A percentile compares a stretch with the other conserved stretches of the same genome.
These are phyloP conservation scores for Acrocephalus arundinaceus DNA, from an alignment of 2,113 vertebrate genomes.

Conservation along the genomic window DNA sequence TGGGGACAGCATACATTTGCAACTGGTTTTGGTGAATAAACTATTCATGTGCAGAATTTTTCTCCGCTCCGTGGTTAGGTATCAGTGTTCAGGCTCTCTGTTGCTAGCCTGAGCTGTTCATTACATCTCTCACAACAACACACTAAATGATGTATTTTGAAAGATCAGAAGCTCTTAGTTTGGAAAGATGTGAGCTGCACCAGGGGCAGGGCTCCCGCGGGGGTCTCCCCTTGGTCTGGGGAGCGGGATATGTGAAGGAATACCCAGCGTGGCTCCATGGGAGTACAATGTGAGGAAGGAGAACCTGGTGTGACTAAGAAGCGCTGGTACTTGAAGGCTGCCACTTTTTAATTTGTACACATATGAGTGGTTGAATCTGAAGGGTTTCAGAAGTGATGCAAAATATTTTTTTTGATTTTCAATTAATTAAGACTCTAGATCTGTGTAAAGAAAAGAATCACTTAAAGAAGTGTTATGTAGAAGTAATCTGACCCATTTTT, in stretches of 20 bases:
- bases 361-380: neutral
- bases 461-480: neutral
- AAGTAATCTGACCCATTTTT: neutral
- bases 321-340: accelerated
- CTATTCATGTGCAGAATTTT: conserved; percentile 15
- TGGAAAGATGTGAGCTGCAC: neutral
- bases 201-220: neutral
- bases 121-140: conserved; percentile 13
- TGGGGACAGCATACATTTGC: neutral
- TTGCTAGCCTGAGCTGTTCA: neutral
- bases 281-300: conserved; percentile 44
- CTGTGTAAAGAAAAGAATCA: neutral
- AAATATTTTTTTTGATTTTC: neutral
- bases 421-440: neutral
- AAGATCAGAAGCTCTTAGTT: neutral
- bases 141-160: neutral
- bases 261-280: neutral
- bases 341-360: neutral
- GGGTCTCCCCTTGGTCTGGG: neutral
- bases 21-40: conserved; percentile 21
- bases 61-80: neutral
- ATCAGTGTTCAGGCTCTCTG: neutral
- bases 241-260: accelerated
- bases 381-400: neutral
- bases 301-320: neutral